Base-by-base conservation (phyloP, 2,113 vertebrate genomes). In the Bothrops jararaca region DNA sequence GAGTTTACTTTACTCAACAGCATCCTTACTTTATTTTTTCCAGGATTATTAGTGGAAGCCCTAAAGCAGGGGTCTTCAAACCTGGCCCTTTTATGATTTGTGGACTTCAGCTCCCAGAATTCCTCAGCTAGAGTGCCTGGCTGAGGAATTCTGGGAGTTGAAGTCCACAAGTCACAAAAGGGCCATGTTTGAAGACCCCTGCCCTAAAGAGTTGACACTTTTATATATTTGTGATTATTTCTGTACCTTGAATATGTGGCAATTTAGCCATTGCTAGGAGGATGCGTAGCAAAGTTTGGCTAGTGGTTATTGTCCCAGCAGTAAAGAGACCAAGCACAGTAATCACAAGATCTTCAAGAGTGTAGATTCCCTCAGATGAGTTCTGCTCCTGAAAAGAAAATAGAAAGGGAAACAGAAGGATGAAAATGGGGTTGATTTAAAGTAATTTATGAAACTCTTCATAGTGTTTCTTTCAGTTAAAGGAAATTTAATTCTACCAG, bases 261-360 rank as follows among this genome's bases (percentile, higher is more conserved):
- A 29, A 45, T 24, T 26, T 89, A 6, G 56, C 52, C 42, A 60
- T n/a, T 39, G 45, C 5, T 39, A 89, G 0, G 52, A 98, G 94
- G 89, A 88, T 89, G 96, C 97, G 98, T 86, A 96, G 92, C 52
- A 98, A 85, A 42, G 94, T 88, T 0, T 95, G 94, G 23, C 96
- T 93, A 39, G 97, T 97, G 6, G 97, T 97, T 20, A 97, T 95
- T 0, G 98, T 97, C 0, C 97, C 97, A 0, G 97, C 98, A 3
- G 5, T 42, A 29, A 97, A 98, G 24, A 98, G 94, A 90, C 93
- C 89, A 12, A 58, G 87, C 1, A 97, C 96, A 22, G 94, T 94
- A 90, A 29, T 90, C 22, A 95, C 4, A 95, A 98, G 53, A 93
- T 98, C 98, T 0, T 97, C 88, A 0, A 94, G 85, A 23, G 12